These are phyloP conservation scores for Trinectes maculatus DNA, from an alignment of 2,113 vertebrate genomes.

Conservation along the genomic window DNA sequence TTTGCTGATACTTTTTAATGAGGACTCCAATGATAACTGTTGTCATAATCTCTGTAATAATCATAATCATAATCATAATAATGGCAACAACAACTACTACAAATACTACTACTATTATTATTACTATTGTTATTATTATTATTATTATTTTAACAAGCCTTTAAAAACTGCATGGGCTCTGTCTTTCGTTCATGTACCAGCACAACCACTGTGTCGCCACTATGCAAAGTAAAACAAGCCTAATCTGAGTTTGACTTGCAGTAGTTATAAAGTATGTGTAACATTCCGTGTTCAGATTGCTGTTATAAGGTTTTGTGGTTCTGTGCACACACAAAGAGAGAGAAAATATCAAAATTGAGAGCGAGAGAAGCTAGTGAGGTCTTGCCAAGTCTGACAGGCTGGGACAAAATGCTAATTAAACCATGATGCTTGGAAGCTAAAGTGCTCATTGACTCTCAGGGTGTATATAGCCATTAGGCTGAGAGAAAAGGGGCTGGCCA, in stretches of 20 bases:
- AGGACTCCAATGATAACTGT: too few relatives aligned
- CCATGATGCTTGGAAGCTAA: slow-evolving; percentile 65
- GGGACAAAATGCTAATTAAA: slow-evolving; percentile 68
- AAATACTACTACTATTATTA: too few relatives aligned
- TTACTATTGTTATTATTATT: too few relatives aligned
- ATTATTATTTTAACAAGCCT: too few relatives aligned
- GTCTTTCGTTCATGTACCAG: neutral
- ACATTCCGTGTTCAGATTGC: neutral
- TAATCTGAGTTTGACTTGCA: neutral
- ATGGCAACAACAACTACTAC: too few relatives aligned
- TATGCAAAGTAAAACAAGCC: neutral
- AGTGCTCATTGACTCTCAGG: slow-evolving; percentile 68
- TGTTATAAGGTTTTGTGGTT: slow-evolving; percentile 6
- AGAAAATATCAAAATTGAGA: slow-evolving; percentile 29
- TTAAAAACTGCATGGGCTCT: too few relatives aligned
- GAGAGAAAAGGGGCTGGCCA: slow-evolving; percentile 59
- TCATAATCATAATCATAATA: too few relatives aligned
- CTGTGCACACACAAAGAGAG: neutral
- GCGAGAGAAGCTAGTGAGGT: slow-evolving; percentile 31
- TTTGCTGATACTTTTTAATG: too few relatives aligned
- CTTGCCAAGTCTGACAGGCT: slow-evolving; percentile 66
- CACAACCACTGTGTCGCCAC: neutral
- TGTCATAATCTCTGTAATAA: too few relatives aligned
- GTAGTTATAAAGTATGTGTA: neutral
- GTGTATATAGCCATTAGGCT: slow-evolving; percentile 63